phyloP scores from a whole-genome alignment of 2,888 invertebrate species.

The Erebia aethiops region DNA sequence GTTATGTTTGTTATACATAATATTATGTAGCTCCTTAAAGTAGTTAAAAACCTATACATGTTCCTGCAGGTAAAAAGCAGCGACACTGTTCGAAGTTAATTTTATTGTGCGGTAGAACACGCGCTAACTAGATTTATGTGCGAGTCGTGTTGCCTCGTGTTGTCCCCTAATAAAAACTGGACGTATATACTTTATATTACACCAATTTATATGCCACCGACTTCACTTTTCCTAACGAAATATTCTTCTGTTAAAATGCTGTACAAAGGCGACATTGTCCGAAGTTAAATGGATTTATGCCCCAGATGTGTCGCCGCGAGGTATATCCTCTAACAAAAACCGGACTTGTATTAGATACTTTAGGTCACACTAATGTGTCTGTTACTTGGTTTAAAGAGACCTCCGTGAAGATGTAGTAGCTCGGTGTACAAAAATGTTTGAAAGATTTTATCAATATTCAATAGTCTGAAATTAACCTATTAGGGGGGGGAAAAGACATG shows the following conservation, averaged over 20 bases:
- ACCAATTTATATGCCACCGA: neutral
- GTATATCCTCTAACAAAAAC: neutral
- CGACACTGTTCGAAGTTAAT: slow-evolving; percentile 61
- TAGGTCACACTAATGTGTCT: neutral
- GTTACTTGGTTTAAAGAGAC: neutral
- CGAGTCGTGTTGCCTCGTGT: slow-evolving; percentile 50
- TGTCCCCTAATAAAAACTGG: slow-evolving; percentile 50
- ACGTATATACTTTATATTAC: neutral
- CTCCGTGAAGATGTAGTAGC: neutral
- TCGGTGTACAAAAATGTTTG: neutral
- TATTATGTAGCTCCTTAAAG: too few relatives aligned
- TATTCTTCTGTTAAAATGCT: neutral
- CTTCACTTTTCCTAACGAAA: neutral
- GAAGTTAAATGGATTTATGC: slow-evolving; percentile 8
- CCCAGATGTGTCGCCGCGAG: neutral
- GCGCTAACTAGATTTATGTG: slow-evolving; percentile 59
- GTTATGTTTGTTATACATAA: too few relatives aligned
- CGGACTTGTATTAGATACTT: neutral
- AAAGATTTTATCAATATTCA: too few relatives aligned
- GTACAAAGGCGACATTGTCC: slow-evolving; percentile 3
- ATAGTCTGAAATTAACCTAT: too few relatives aligned
- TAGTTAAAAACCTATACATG: slow-evolving; percentile 15
- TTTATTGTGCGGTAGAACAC: slow-evolving; percentile 63
- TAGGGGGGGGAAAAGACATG: too few relatives aligned
- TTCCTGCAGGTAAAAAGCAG: slow-evolving; percentile 44